A percentile compares a stretch with the other conserved stretches of the same genome.
Evolutionary conservation across 2,797 vertebrate genomes (phyloP).

Genomic region (Phrynocephalus guinanensis): DNA sequence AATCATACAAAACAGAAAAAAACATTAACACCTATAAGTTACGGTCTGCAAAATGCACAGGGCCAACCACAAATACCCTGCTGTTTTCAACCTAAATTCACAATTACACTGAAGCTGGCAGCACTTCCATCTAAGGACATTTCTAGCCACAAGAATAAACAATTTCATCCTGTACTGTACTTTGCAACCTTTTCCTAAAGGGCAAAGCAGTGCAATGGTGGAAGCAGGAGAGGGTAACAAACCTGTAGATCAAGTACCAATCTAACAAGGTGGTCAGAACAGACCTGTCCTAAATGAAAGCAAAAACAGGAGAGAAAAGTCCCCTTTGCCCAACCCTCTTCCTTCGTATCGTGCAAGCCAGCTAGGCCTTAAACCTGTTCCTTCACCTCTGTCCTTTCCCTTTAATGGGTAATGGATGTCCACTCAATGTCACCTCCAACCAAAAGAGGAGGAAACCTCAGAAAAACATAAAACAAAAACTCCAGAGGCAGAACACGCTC

Average conservation of each 20-base stretch:
- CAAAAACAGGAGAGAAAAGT: neutral
- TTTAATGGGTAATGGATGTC: neutral
- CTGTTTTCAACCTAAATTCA: no score
- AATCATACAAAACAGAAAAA: no score
- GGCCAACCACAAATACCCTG: no score
- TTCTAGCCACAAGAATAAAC: neutral
- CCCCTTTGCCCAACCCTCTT: no score
- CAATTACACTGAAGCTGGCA: neutral
- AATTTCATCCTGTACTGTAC: no score
- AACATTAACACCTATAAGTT: no score
- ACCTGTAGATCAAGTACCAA: neutral
- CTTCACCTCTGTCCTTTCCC: neutral
- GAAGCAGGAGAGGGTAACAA: neutral
- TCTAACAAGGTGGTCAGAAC: neutral
- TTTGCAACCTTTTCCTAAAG: no score
- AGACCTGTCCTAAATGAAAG: neutral
- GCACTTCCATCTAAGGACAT: neutral
- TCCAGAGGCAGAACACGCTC: accelerated
- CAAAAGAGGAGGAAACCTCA: neutral
- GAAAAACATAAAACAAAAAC: neutral
- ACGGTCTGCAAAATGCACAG: no score
- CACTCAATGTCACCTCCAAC: constrained; percentile 54
- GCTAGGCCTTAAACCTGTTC: neutral
- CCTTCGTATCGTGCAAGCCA: no score
- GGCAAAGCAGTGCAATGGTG: no score